Evolutionary conservation across 1,140 invertebrate species (phyloP), one percentile per base, ranked within the genome.

Genomic region (Atta cephalotes): DNA sequence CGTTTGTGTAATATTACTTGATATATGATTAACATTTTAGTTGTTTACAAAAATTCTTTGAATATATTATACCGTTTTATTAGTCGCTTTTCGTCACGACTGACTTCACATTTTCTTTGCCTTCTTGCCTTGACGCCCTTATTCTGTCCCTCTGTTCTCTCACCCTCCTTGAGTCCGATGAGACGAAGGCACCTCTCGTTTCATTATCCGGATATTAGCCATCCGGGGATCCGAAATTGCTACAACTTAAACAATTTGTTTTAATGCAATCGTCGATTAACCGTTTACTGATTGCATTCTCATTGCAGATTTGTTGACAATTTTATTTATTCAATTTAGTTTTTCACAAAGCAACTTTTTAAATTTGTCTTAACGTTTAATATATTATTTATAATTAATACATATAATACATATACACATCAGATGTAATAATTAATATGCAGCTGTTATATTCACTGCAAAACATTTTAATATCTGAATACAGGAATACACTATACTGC

Each of bases 171-270:
- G 56, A 82, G 70, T 45, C 81, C 68, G 58, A 87, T 81, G 85
- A 87, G 81, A 89, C 85, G 87, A 86, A 91, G 89, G 87, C 90
- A 92, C 88, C 92, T 94, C 93, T 94, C 93, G 90, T 94, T 91
- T 93, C 93, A 95, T 95, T 95, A 95, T 94, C 93, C 92, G 87
- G 93, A 94, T 95, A 95, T 95, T 95, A 95, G 94, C 94, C 94
- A 94, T 95, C 92, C 92, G 92, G 94, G 91, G 93, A 94, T 91
- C 92, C 94, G 94, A 94, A 95, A 95, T 95, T 95, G 92, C 94
- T 93, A 93, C 94, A 93, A 95, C 94, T 95, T 94, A 92, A 95
- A 95, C 95, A 95, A 95, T 95, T 95, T 95, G 94, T 95, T 95
- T 94, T 93, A 94, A 95, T 94, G 92, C 91, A 91, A 95, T 95